These are phyloP conservation scores for Edolisoma coerulescens DNA, from an alignment of 2,113 vertebrate genomes.

Conservation along the genomic window DNA sequence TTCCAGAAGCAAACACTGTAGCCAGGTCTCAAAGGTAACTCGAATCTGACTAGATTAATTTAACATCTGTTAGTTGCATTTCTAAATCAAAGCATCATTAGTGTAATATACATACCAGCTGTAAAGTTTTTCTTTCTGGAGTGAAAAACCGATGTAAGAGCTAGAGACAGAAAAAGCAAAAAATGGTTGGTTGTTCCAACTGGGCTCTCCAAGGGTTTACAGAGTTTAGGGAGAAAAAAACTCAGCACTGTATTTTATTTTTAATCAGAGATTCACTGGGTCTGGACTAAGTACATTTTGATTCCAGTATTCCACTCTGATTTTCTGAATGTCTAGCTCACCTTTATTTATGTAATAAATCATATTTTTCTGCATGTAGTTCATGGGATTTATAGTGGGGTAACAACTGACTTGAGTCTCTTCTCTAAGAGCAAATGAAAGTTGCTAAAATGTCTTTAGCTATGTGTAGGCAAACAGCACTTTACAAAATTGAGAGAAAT, in stretches of 20 bases:
- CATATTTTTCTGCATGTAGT: neutral
- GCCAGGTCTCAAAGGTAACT: neutral
- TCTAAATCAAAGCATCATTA: neutral
- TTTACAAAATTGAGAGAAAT: neutral
- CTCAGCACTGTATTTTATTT: neutral
- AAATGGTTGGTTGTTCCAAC: neutral
- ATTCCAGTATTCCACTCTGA: neutral
- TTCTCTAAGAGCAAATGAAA: neutral
- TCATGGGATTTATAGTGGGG: neutral
- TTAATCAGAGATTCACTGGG: neutral
- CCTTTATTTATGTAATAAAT: neutral
- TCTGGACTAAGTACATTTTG: neutral
- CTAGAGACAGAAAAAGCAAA: neutral
- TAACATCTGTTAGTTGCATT: neutral
- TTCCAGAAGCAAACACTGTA: neutral
- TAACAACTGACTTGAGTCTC: neutral
- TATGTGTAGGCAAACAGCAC: neutral
- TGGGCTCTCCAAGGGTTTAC: neutral
- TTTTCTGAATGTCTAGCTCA: neutral
- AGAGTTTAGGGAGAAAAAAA: neutral
- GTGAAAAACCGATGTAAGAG: neutral
- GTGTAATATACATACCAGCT: neutral
- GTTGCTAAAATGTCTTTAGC: neutral
- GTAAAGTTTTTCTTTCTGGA: neutral
- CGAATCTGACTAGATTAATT: neutral